Base-by-base conservation (phyloP, 2,888 invertebrate genomes). In the Smittia aterrima region DNA sequence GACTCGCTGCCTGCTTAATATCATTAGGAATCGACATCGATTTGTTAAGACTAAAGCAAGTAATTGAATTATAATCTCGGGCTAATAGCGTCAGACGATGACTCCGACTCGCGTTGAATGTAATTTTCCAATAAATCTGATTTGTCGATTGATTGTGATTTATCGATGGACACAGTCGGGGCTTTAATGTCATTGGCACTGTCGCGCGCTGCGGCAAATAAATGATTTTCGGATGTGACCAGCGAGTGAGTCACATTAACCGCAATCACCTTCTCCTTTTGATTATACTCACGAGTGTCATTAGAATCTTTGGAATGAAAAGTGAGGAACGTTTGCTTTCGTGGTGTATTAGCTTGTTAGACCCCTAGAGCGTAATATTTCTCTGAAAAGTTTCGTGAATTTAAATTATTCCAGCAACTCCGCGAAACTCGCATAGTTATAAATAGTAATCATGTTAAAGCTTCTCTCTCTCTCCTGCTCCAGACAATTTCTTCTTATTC, bases 381-480 rank as follows among this genome's bases (percentile, higher is more conserved):
- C 32, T 66, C 9, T 7, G 6, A 38, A 38, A 38, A 7, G 38
- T 66, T 62, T 62, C 24, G 7, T 22, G 9, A 16, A 16, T 53
- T 16, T 16, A 53, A 18, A 16, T 62, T 22, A 11, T 62, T 6
- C n/a, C n/a, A n/a, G n/a, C n/a, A n/a, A n/a, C n/a, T n/a, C n/a
- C n/a, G n/a, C n/a, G n/a, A n/a, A n/a, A 38, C 9, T 9, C 9
- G 9, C 6, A 38, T 38, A 38, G 38, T 38, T 38, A 66, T 40
- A 67, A 67, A 67, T 41, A 67, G n/a, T 41, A 47, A 68, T 68
- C 68, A 68, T 68, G 68, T 47, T 47, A n/a, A n/a, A 68, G 20
- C 24, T 58, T 58, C 3, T 58, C 13, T 16, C 9, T 4, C 58
- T 18, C 20, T 18, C n/a, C n/a, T n/a, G n/a, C n/a, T n/a, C n/a